Evolutionary conservation across 2,797 vertebrate genomes (phyloP).

Genomic region (Mus minutoides): DNA sequence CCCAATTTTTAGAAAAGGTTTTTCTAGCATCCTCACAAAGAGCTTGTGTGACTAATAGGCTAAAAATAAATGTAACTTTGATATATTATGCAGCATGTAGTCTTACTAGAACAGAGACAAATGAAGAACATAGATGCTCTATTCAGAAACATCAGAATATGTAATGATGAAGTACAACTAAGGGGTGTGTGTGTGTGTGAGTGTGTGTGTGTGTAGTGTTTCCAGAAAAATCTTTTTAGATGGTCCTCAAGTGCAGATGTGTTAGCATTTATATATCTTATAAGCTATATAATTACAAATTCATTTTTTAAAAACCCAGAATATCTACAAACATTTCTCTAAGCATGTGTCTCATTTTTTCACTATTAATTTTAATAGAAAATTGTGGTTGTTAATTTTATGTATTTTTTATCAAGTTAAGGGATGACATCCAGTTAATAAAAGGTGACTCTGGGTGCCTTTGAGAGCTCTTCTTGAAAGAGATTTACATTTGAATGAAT

Average conservation of each 20-base stretch:
- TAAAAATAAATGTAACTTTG: conserved; percentile 80
- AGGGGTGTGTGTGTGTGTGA: neutral
- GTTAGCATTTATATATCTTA: conserved; percentile 51
- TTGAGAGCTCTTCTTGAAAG: neutral
- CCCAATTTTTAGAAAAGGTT: conserved; percentile 65
- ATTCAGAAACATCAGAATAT: conserved; percentile 68
- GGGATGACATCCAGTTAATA: neutral
- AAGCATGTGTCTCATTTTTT: neutral
- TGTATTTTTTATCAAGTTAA: neutral
- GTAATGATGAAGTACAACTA: conserved; percentile 53
- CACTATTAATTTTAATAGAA: neutral
- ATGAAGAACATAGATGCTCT: conserved; percentile 65
- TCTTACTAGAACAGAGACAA: conserved; percentile 72
- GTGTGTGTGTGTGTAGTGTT: neutral
- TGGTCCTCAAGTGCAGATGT: neutral
- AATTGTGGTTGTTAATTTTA: neutral
- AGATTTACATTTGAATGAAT: neutral
- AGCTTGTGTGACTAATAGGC: conserved; percentile 72
- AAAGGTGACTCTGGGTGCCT: neutral
- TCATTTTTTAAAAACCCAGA: conserved; percentile 8
- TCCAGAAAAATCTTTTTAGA: conserved; percentile 47
- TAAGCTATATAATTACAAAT: conserved; percentile 31
- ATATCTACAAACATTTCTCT: neutral
- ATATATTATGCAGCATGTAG: conserved; percentile 66
- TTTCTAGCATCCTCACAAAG: conserved; percentile 52